Base-by-base conservation (phyloP, 2,888 invertebrate species). In the Cryptosula pallasiana region DNA sequence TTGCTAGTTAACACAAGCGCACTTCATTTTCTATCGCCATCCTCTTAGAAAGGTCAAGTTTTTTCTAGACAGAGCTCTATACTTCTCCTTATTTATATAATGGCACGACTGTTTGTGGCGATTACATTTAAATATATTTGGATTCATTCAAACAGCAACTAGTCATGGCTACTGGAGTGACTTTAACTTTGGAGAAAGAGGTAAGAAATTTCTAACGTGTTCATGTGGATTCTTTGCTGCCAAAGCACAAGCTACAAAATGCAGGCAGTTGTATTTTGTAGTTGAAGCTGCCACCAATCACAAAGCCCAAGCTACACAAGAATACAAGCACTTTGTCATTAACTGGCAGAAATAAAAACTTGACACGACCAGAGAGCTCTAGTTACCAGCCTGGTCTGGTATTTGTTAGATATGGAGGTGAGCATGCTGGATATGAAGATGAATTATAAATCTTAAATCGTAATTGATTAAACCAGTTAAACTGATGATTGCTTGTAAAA, bases 321-420 rank as follows among this genome's bases (percentile, higher is more conserved):
- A 45, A 5, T 45, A 5, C 20, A 20, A 45, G 45, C 45, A 20
- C 9, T 13, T 5, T 45, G 9, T 13, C 20, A 5, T 16, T 5
- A 16, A 25, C 3, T 16, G 5, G n/a, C 57, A 57, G 25, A 13
- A 25, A 25, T 23, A 57, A 25, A 57, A 5, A 5, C 5, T 13
- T 57, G 5, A 23, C 20, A 13, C 13, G n/a, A 57, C n/a, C 57
- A 57, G 57, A 57, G 57, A 57, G 57, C 23, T 25, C 57, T 57
- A 23, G 57, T n/a, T 9, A 63, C 63, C 63, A 63, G 32, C 63
- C 63, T 13, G 63, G 63, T 29, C n/a, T 63, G 27, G 32, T 63
- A 3, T 9, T 63, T 13, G 63, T 63, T 5, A 63, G 63, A 63
- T 63, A 63, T 34, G 63, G 63, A 63, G 63, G 63, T 63, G 32